Conservation (phyloP, 2,888 invertebrate species). For the Mimas tiliae region DNA sequence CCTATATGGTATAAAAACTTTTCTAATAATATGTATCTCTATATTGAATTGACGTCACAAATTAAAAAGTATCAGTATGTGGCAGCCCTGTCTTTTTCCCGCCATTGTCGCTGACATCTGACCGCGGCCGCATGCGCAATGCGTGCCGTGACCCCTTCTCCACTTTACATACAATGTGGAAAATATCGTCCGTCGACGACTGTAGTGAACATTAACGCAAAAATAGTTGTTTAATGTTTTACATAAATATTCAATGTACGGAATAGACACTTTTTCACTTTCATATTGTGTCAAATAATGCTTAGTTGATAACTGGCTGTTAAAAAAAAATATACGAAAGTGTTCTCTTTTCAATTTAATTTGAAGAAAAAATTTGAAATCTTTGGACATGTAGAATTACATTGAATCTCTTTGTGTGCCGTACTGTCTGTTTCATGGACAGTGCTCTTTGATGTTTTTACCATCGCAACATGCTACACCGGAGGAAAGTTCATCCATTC, state of each 20-base stretch:
- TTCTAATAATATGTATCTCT: too few species aligned
- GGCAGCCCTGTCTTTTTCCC: slow-evolving; percentile 27
- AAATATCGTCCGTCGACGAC: slow-evolving; percentile 40
- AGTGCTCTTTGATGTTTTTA: too few species aligned
- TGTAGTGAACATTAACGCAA: slow-evolving; percentile 33
- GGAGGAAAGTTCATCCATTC: too few species aligned
- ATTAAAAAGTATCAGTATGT: too few species aligned
- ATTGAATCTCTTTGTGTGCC: too few species aligned
- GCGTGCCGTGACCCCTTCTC: slow-evolving; percentile 68
- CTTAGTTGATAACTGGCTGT: not conserved
- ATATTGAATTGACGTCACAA: too few species aligned
- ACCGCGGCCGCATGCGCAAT: slow-evolving; percentile 73
- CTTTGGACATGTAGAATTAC: too few species aligned
- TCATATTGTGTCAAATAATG: not conserved
- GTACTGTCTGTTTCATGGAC: too few species aligned
- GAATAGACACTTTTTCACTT: slow-evolving; percentile 9
- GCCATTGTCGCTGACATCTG: slow-evolving; percentile 65
- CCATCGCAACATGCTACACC: too few species aligned
- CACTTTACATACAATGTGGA: slow-evolving; percentile 79
- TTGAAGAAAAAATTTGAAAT: too few species aligned
- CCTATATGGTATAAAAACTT: too few species aligned
- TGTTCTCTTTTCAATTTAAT: not conserved
- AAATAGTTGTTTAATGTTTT: slow-evolving; percentile 41
- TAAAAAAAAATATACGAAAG: not conserved
- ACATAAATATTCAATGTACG: slow-evolving; percentile 29